Evolutionary conservation across 2,888 invertebrate genomes (phyloP), one percentile per base, ranked within the genome.

Genomic region (Orthosia incerta): DNA sequence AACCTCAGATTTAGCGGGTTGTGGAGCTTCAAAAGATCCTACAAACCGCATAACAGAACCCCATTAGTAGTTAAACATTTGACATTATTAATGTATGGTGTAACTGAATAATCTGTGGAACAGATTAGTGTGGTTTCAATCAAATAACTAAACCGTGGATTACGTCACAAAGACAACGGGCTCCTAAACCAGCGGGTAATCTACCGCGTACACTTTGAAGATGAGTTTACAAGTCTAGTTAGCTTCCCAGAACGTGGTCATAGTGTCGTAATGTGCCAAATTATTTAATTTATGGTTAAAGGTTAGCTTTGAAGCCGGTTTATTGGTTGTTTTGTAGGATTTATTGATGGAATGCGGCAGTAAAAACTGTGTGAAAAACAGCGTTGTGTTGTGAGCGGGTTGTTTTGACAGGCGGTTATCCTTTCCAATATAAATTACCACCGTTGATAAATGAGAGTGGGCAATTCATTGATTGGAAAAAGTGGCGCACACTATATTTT

Each of bases 71-170:
- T 66, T 69, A 74, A 79, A 77, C 72, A 50, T 81, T 73, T 80
- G 63, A 81, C 71, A 76, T 80, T 76, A 85, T 83, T 79, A 84
- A 80, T 83, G 72, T 77, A 79, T 77, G 68, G 67, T 60, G 78
- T 78, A 84, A 84, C 83, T 80, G 80, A 86, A 82, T 86, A 87
- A 86, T 89, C 88, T 88, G 88, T 85, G 87, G 75, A 84, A 88
- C 82, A 91, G 92, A 93, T 93, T 92, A 93, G 88, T 87, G 88
- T 87, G 86, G 83, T 85, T 82, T 73, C 76, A 84, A 83, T 73
- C 76, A 84, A 83, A 86, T 82, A 80, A 83, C 70, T 85, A 84
- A 84, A 83, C 86, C 83, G 82, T 83, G 82, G 82, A 85, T 89
- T 88, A 76, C 86, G 85, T 87, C 87, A 88, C 83, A 83, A 56